phyloP scores from a whole-genome alignment of 2,113 vertebrate genomes.

The Alligator mississippiensis region DNA sequence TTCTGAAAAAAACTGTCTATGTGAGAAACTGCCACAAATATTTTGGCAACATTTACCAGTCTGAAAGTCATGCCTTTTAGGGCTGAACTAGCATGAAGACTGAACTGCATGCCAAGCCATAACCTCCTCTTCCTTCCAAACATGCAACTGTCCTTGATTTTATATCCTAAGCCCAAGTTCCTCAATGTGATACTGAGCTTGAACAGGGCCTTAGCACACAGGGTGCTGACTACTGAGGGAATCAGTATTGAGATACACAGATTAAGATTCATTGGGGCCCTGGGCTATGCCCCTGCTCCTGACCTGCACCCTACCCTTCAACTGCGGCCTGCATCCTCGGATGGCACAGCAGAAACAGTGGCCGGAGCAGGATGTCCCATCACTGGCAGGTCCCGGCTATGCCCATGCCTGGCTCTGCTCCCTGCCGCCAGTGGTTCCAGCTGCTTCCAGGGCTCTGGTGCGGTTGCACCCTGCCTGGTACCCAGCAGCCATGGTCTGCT shows the following conservation, averaged over 20 bases:
- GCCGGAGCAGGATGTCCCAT: no score
- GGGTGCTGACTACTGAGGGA: constrained; percentile 6
- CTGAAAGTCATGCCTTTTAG: constrained; percentile 49
- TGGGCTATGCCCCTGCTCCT: no score
- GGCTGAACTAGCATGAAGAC: constrained; percentile 60
- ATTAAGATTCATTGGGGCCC: no score
- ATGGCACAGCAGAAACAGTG: no score
- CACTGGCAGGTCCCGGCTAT: no score
- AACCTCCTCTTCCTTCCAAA: constrained; percentile 44
- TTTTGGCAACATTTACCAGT: constrained; percentile 54
- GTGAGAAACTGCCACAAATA: constrained; percentile 70
- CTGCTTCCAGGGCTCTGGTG: no score
- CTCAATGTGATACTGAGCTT: constrained; percentile 34
- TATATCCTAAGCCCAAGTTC: not conserved
- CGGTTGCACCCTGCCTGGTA: no score
- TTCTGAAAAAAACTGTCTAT: constrained; percentile 40
- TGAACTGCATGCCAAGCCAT: constrained; percentile 22
- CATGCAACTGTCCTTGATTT: not conserved
- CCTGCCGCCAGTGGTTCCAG: no score
- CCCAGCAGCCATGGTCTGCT: no score
- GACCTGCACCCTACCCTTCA: no score
- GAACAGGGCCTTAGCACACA: constrained; percentile 41
- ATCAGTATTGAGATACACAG: not conserved
- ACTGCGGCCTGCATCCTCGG: no score
- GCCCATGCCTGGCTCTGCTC: no score